Evolutionary conservation across 2,797 vertebrate genomes (phyloP).

Genomic region (Euphonia xanthogaster): DNA sequence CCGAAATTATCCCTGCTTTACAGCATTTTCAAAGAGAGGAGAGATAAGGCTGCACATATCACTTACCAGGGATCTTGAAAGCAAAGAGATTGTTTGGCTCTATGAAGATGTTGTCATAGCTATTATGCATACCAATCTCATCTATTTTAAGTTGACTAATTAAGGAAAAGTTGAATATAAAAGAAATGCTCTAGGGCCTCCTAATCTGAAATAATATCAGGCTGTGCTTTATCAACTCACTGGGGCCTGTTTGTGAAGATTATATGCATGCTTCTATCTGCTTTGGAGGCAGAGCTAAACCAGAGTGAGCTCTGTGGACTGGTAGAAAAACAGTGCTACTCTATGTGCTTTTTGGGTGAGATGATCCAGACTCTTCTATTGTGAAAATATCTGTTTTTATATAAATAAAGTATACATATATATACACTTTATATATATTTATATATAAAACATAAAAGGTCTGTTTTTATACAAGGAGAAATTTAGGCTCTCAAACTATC

Average conservation of each 20-base stretch:
- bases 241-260: neutral
- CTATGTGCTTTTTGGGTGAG: neutral
- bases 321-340: neutral
- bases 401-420: neutral
- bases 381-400: neutral
- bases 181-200: conserved; percentile 1
- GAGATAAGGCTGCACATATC: conserved; percentile 11
- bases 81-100: neutral
- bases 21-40: conserved; percentile 41
- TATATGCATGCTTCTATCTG: neutral
- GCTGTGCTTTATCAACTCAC: conserved; percentile 3
- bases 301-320: neutral
- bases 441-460: neutral
- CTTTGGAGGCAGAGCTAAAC: neutral
- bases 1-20: neutral
- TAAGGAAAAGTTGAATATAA: conserved; percentile 12
- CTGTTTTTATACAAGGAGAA: neutral
- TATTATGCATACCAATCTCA: conserved; percentile 23
- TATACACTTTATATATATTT: no score
- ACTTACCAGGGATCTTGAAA: conserved; percentile 16
- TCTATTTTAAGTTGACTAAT: conserved; percentile 20
- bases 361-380: neutral
- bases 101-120: conserved; percentile 30
- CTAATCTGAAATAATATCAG: conserved; percentile 34
- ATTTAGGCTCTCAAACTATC: neutral